Evolutionary conservation across 2,113 vertebrate genomes (phyloP), one percentile per base, ranked within the genome.

Genomic region (Paratilapia polleni): DNA sequence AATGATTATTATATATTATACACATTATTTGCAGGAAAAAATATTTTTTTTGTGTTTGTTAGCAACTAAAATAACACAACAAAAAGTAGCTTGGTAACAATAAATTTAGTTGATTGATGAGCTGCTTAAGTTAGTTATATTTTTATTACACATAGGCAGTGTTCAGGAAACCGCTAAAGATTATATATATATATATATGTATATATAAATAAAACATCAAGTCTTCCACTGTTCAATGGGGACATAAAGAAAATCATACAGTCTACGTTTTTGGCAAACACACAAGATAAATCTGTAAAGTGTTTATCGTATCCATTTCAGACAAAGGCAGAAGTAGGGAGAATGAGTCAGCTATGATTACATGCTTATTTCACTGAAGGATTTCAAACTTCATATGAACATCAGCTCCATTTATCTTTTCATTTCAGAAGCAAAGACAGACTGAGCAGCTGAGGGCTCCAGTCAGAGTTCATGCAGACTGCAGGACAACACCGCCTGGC

Each of bases 391-490:
- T 81, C 61, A 78, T n/a, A 31, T 64, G 41, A 24, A 31, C 68
- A 43, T 88, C 82, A 68, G 15, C 73, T 66, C 26, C 61, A 11
- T 77, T 76, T 63, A 78, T 59, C 62, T 59, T 78, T 54, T 54
- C 9, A n/a, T 49, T 70, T 66, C 36, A n/a, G 28, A 60, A 38
- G 28, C 74, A 28, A 84, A 73, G 82, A 79, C 83, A 73, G 83
- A 43, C 34, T 49, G 91, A 89, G 76, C 78, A 64, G 87, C 93
- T 89, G 79, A 91, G 49, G 85, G 85, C 84, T 58, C 58, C 86
- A 68, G 87, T 89, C 84, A 90, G 82, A 90, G 84, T 91, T 85
- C 79, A 80, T 11, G 49, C 61, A 64, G 66, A 86, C 89, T 82
- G 73, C 80, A 81, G 80, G 88, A 87, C 82, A 78, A 66, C 73